A percentile compares a stretch with the other conserved stretches of the same genome.
These are phyloP conservation scores for Spilogale gracilis DNA, from an alignment of 2,113 vertebrate genomes.

Conservation along the genomic window DNA sequence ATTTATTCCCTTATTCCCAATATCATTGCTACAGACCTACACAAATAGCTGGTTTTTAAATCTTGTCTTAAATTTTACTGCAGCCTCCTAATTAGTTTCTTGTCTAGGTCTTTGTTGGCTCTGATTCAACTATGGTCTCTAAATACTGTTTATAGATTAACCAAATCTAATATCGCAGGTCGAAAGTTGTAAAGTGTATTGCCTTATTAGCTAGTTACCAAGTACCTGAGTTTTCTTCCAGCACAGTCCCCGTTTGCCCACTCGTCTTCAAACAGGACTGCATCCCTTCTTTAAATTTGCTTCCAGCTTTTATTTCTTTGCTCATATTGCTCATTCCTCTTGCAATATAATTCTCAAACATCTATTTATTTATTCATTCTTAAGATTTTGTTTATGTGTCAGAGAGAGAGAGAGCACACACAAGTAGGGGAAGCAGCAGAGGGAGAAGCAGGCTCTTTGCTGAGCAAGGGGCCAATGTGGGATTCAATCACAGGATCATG, in stretches of 20 bases:
- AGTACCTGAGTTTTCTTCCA: neutral
- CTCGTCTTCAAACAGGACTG: neutral
- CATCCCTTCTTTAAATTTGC: neutral
- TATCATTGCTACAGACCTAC: neutral
- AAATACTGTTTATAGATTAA: neutral
- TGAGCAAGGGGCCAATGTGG: no score
- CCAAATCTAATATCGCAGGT: neutral
- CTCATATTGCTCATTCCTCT: neutral
- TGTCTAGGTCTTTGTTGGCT: neutral
- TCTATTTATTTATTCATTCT: neutral
- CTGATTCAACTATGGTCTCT: neutral
- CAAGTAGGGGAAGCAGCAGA: no score
- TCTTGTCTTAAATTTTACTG: slow-evolving; percentile 2
- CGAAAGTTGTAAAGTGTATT: neutral
- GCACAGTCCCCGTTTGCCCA: neutral
- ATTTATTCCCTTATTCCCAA: neutral
- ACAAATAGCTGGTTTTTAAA: neutral
- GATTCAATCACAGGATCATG: no score
- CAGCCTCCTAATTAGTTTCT: neutral
- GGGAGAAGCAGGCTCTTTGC: no score
- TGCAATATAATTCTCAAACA: neutral
- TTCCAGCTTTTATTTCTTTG: neutral
- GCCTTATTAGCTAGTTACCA: neutral
- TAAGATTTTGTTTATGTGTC: no score
- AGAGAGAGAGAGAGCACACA: no score